Evolutionary conservation across 2,797 vertebrate species (phyloP).

Genomic region (Esox masquinongy): DNA sequence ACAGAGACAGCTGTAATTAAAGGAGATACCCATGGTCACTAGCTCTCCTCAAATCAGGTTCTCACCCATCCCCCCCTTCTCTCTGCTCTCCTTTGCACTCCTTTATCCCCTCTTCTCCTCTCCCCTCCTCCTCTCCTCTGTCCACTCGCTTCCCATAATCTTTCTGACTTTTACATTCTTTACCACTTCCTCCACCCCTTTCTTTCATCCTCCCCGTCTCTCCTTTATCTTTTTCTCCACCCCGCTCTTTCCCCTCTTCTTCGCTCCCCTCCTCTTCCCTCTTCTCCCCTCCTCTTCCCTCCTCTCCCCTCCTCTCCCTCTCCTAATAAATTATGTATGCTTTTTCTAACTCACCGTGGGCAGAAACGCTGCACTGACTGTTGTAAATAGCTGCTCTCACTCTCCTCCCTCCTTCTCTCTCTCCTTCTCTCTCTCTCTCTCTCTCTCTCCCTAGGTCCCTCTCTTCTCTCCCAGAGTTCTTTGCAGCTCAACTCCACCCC

Average conservation of each 20-base stretch:
- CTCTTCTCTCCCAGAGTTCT: conserved; percentile 96
- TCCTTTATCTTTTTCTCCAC: conserved; percentile 6
- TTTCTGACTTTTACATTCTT: too few relatives aligned
- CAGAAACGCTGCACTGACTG: conserved; percentile 37
- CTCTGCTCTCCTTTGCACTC: conserved; percentile 14
- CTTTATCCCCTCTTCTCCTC: conserved; percentile 18
- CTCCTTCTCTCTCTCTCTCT: conserved; percentile 33
- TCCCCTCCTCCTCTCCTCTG: not conserved
- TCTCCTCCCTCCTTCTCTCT: conserved; percentile 35
- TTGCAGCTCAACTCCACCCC: conserved; percentile 98
- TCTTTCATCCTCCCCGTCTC: conserved; percentile 27
- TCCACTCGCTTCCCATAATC: not conserved
- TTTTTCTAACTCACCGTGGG: conserved; percentile 71
- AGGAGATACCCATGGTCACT: not conserved
- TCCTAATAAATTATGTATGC: conserved; percentile 82
- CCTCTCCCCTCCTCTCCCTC: conserved; percentile 69
- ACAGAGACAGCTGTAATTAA: not conserved
- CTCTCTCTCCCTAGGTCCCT: conserved; percentile 79
- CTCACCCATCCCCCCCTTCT: conserved; percentile 34
- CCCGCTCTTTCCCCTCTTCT: not conserved
- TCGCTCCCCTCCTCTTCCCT: conserved; percentile 48
- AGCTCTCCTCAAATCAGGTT: conserved; percentile 43
- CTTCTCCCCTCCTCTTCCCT: conserved; percentile 32
- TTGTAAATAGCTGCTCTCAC: conserved; percentile 61
- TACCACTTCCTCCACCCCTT: conserved; percentile 33